phyloP scores from a whole-genome alignment of 2,888 invertebrate species.

The Coenonympha arcania region DNA sequence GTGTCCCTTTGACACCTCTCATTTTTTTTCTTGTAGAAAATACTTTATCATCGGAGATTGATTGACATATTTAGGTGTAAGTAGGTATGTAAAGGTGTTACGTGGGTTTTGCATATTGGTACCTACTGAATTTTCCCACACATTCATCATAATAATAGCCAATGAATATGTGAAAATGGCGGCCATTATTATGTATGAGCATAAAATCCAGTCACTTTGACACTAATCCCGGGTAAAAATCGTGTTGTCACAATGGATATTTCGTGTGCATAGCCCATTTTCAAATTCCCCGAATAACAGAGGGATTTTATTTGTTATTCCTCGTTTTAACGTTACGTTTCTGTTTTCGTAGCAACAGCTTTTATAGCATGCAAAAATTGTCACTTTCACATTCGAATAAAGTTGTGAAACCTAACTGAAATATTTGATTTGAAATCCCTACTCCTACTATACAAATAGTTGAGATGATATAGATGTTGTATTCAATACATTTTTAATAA shows the following conservation, averaged over 20 bases:
- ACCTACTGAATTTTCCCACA: neutral
- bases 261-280: conserved; percentile 14
- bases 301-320: conserved; percentile 18
- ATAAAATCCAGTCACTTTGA: conserved; percentile 16
- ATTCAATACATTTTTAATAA: too few species aligned
- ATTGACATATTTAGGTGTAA: too few species aligned
- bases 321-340: conserved; percentile 21
- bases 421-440: conserved; percentile 1
- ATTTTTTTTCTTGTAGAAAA: too few species aligned
- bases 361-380: conserved; percentile 19
- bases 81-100: too few species aligned
- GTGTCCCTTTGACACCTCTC: too few species aligned
- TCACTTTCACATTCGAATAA: conserved; percentile 18
- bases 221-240: conserved; percentile 16
- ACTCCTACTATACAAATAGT: neutral
- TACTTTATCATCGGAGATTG: too few species aligned
- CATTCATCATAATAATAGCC: conserved; percentile 7
- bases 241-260: conserved; percentile 17
- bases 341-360: conserved; percentile 18
- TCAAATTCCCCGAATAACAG: conserved; percentile 16
- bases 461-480: neutral
- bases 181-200: conserved; percentile 7
- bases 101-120: too few species aligned
- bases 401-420: conserved; percentile 13
- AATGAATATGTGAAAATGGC: conserved; percentile 9